A percentile compares a stretch with the other conserved stretches of the same genome.
These are phyloP conservation scores for Willisornis vidua DNA, from an alignment of 2,113 vertebrate species.

Conservation along the genomic window DNA sequence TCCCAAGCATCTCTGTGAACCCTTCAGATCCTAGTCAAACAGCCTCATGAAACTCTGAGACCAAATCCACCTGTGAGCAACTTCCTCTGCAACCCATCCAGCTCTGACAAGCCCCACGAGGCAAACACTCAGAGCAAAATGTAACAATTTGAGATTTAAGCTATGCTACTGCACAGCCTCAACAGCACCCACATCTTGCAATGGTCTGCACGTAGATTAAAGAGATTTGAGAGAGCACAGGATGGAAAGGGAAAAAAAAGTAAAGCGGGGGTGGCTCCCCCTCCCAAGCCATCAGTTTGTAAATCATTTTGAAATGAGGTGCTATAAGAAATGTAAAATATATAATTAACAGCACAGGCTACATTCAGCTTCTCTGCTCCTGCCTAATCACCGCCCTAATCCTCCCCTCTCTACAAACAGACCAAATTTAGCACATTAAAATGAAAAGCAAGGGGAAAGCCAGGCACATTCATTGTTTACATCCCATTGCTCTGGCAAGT, in stretches of 20 bases:
- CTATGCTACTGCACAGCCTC: neutral
- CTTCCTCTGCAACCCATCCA: neutral
- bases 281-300: slow-evolving; percentile 11
- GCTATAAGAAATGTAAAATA: slow-evolving; percentile 32
- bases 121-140: neutral
- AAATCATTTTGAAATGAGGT: slow-evolving; percentile 25
- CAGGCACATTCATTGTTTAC: neutral
- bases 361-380: slow-evolving; percentile 7
- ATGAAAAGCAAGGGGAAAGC: slow-evolving; percentile 8
- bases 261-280: neutral
- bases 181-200: neutral
- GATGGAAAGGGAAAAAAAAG: neutral
- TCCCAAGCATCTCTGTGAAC: neutral
- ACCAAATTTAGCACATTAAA: slow-evolving; percentile 11
- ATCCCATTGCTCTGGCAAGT: neutral
- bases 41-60: neutral
- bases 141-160: neutral
- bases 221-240: neutral
- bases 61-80: neutral
- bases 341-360: slow-evolving; percentile 18
- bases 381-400: slow-evolving; percentile 7
- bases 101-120: neutral
- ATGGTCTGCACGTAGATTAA: neutral
- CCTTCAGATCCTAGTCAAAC: neutral
- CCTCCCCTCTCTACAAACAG: slow-evolving; percentile 26